Evolutionary conservation across 2,888 invertebrate species (phyloP).

Genomic region (Diaprepes abbreviatus): DNA sequence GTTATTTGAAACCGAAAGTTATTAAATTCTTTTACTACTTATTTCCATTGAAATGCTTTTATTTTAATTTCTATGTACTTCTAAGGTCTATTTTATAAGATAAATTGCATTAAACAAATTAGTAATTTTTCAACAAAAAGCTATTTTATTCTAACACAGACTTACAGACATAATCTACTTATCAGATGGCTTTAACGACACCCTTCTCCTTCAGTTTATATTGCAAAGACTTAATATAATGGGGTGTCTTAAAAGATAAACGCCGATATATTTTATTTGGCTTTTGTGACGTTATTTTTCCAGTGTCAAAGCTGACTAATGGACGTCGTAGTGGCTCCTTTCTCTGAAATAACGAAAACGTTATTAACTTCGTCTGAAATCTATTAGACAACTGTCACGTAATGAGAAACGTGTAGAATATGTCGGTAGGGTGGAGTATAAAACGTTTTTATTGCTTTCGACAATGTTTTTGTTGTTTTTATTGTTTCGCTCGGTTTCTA

Average conservation of each 20-base stretch:
- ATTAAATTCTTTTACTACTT: too few relatives aligned
- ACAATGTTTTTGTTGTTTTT: not conserved
- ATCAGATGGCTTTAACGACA: constrained; percentile 13
- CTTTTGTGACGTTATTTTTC: constrained; percentile 63
- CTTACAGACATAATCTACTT: not conserved
- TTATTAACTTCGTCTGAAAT: constrained; percentile 64
- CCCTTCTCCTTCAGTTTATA: constrained; percentile 11
- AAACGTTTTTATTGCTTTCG: constrained; percentile 11
- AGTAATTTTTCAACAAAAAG: not conserved
- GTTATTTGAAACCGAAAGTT: too few relatives aligned
- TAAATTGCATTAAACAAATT: not conserved
- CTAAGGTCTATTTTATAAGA: not conserved
- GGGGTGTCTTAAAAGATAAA: constrained; percentile 59
- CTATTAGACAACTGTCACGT: constrained; percentile 63
- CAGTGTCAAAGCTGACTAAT: constrained; percentile 65
- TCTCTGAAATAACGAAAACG: constrained; percentile 54
- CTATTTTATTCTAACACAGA: constrained; percentile 1
- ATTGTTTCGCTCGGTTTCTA: too few relatives aligned
- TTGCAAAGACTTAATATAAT: constrained; percentile 20
- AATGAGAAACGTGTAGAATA: constrained; percentile 45
- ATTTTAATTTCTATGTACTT: not conserved
- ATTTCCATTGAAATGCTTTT: too few relatives aligned
- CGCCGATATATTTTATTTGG: constrained; percentile 64
- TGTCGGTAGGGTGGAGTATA: constrained; percentile 3
- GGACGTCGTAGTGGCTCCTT: constrained; percentile 58